Conservation (phyloP, 2,888 invertebrate species). For the Sinopyrophorus schimmeli region DNA sequence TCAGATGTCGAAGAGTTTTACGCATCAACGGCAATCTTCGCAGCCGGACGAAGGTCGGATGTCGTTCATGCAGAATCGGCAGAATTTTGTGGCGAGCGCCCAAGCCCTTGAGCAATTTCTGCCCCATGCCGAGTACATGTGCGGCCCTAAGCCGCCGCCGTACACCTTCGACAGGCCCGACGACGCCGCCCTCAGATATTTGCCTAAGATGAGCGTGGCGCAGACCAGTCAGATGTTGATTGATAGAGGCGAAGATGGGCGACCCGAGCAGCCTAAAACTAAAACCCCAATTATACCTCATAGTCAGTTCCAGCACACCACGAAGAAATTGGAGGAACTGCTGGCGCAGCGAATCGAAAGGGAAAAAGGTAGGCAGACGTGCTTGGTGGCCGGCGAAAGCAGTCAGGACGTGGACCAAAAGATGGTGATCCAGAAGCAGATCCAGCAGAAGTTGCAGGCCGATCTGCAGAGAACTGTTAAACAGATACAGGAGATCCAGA, state of each 20-base stretch:
- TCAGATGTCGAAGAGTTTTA: constrained; percentile 40
- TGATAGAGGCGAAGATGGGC: constrained; percentile 42
- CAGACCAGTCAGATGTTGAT: constrained; percentile 30
- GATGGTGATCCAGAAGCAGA: constrained; percentile 53
- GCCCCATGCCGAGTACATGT: constrained; percentile 48
- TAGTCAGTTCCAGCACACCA: constrained; percentile 55
- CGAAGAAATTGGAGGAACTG: constrained; percentile 55
- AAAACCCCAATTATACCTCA: constrained; percentile 47
- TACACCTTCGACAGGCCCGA: constrained; percentile 30
- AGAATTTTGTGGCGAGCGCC: constrained; percentile 48
- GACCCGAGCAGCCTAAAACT: constrained; percentile 37
- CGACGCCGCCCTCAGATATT: constrained; percentile 18
- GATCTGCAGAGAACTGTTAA: constrained; percentile 57
- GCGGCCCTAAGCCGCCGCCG: constrained; percentile 15
- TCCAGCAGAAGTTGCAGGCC: constrained; percentile 55
- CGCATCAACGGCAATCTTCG: constrained; percentile 49
- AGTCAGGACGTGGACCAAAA: constrained; percentile 52
- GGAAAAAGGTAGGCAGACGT: constrained; percentile 47
- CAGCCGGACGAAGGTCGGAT: constrained; percentile 45
- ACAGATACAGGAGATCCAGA: constrained; percentile 57
- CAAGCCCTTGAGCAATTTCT: constrained; percentile 53
- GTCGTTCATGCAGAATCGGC: constrained; percentile 41
- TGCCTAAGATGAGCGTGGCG: constrained; percentile 32
- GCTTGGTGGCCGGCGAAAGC: constrained; percentile 46
- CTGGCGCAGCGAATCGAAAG: constrained; percentile 53